Evolutionary conservation across 2,888 invertebrate species (phyloP), one percentile per base, ranked within the genome.

Genomic region (Lysandra bellargus): DNA sequence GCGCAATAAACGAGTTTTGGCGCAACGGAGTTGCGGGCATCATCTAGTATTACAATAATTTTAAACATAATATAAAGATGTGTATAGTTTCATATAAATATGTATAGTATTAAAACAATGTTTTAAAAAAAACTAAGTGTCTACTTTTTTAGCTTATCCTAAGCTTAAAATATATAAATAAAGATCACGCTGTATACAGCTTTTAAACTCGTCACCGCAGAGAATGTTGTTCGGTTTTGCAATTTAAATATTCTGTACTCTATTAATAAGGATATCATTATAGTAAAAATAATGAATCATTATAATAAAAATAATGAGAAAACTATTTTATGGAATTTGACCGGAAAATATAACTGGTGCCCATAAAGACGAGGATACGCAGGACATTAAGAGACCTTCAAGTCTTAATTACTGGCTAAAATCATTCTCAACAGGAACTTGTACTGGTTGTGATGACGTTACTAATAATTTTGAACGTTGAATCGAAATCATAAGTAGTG

Each of bases 171-270:
- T 23, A 0, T 2, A 2, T 17, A 6, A 78, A 74, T 81, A 81
- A 7, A 61, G 30, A 78, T 64, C 81, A 81, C 14, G 72, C 83
- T 83, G 80, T 82, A 80, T 78, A 83, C 77, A 77, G 78, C 80
- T 82, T 76, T 40, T 23, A 23, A 78, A 78, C 76, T 73, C 78
- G 78, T 78, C 72, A 77, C 78, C 79, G 77, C 30, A 81, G 82
- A 82, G 82, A 84, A 82, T 83, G 84, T 81, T 81, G 81, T 81
- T 81, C 49, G 77, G 75, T 81, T 83, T 81, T 81, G 82, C 82
- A 83, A 83, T 83, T 83, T 81, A 80, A 82, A 81, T 81, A 78
- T 75, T 77, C 53, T 74, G 64, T 80, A 80, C 78, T 76, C 74
- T 78, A 60, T 37, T 33, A 53, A 76, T 53, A 30, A 76, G 76